Base-by-base conservation (phyloP, 1,140 invertebrate species). In the Lethrus apterus region DNA sequence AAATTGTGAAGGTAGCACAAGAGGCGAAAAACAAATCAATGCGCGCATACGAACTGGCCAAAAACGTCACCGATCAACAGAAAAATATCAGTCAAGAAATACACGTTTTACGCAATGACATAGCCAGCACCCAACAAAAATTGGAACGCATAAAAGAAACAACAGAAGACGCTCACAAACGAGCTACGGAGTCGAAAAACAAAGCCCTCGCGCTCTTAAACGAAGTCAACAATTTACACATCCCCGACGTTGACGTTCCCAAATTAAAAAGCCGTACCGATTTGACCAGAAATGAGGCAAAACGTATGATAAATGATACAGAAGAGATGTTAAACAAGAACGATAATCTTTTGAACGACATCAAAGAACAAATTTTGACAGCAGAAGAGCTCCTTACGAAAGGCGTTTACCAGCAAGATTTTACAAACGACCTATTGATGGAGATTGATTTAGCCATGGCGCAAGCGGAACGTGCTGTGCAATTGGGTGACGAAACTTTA, bases 21-120 rank as follows among this genome's bases (percentile, higher is more conserved):
- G 80, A 84, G 53, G 90, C 91, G 0, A 76, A 82, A 34, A 89
- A 92, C 57, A 86, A 82, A 3, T 93, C 92, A 0, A 70, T 76
- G 7, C 77, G 83, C 56, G 92, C 91, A 0, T 83, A 86, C 45
- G 76, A 83, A 54, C 67, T 92, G 23, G 88, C 86, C 1, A 86
- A 84, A 56, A 83, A 87, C 54, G 81, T 88, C 2, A 57, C 55
- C 7, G 43, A 44, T 13, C 38, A 55, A 15, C 60, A 65, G 20
- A 52, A 54, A 32, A 57, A 64, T 48, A 42, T 60, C 46, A 81
- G 79, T 45, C 77, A 81, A 14, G 79, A 84, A 56, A 70, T 86
- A 3, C 69, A 77, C 54, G 71, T 70, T 50, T 67, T 78, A 33
- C 69, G 61, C 13, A 70, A 59, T 13, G 77, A 82, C 43, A 57